Percentiles rank a stretch among this genome's conserved stretches.
Evolutionary conservation across 2,797 vertebrate species (phyloP).

Genomic region (Syngnathus rostellatus): DNA sequence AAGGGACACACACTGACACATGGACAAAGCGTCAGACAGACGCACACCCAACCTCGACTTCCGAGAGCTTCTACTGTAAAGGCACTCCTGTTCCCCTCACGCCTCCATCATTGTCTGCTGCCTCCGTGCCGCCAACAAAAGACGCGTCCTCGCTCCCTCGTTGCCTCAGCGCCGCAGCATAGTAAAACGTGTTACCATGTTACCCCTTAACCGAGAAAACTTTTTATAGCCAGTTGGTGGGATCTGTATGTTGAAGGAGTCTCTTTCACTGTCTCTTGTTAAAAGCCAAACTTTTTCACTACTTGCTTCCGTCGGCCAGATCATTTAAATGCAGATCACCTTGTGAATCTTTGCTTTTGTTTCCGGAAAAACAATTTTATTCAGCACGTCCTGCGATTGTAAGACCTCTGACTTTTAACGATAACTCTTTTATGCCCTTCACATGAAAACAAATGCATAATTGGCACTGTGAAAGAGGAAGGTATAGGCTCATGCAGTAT

Average conservation of each 20-base stretch:
- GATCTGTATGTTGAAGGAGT: slow-evolving; percentile 52
- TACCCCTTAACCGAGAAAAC: not conserved
- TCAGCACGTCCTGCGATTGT: slow-evolving; percentile 29
- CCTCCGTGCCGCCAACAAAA: slow-evolving; percentile 50
- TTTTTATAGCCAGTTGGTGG: slow-evolving; percentile 55
- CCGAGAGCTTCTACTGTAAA: slow-evolving; percentile 66
- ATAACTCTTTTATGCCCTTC: slow-evolving; percentile 45
- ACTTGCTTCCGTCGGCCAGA: slow-evolving; percentile 55
- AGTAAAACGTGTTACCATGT: slow-evolving; percentile 55
- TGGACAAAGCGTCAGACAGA: slow-evolving; percentile 62
- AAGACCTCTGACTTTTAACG: slow-evolving; percentile 43
- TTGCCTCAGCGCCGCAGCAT: slow-evolving; percentile 49
- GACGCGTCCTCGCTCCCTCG: slow-evolving; percentile 47
- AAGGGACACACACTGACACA: slow-evolving; percentile 63
- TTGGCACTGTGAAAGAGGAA: slow-evolving; percentile 43
- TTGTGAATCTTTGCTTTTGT: slow-evolving; percentile 56
- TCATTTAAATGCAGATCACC: slow-evolving; percentile 48
- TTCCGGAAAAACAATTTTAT: slow-evolving; percentile 35
- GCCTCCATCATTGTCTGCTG: slow-evolving; percentile 53
- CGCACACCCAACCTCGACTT: slow-evolving; percentile 55
- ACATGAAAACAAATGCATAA: slow-evolving; percentile 44
- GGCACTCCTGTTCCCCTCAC: slow-evolving; percentile 58
- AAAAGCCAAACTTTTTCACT: slow-evolving; percentile 55
- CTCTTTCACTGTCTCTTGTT: slow-evolving; percentile 56
- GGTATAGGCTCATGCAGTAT: slow-evolving; percentile 46